Evolutionary conservation across 2,888 invertebrate species (phyloP).

Genomic region (Erannis defoliaria): DNA sequence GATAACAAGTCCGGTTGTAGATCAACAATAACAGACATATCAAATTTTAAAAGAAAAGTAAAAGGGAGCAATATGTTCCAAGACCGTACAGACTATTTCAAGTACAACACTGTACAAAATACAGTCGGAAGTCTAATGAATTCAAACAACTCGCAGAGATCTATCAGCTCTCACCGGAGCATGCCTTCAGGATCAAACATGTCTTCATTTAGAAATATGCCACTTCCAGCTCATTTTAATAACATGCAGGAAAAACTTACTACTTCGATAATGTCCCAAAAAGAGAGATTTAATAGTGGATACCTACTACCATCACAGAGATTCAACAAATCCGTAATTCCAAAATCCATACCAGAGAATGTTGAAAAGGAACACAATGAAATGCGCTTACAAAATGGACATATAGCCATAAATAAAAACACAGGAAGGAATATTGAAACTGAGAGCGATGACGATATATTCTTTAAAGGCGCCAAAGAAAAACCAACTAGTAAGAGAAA

Average conservation of each 20-base stretch:
- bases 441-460: constrained; percentile 64
- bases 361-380: constrained; percentile 35
- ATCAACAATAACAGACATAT: constrained; percentile 56
- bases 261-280: constrained; percentile 47
- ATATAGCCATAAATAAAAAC: constrained; percentile 26
- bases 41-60: constrained; percentile 51
- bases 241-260: constrained; percentile 35
- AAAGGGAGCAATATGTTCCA: constrained; percentile 55
- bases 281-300: constrained; percentile 65
- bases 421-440: constrained; percentile 29
- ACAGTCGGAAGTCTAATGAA: constrained; percentile 41
- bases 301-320: constrained; percentile 69
- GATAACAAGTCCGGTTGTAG: constrained; percentile 54
- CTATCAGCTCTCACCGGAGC: constrained; percentile 23
- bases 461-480: constrained; percentile 49
- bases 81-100: constrained; percentile 57
- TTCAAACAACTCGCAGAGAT: constrained; percentile 25
- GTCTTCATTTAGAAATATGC: constrained; percentile 16
- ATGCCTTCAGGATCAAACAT: constrained; percentile 8
- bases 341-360: constrained; percentile 54
- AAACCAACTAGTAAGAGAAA: constrained; percentile 48
- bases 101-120: constrained; percentile 57
- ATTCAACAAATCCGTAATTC: constrained; percentile 61
- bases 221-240: constrained; percentile 37
- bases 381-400: constrained; percentile 27